These are phyloP conservation scores for Lepetodrilus schrolli DNA, from an alignment of 2,888 invertebrate genomes.

Conservation along the genomic window DNA sequence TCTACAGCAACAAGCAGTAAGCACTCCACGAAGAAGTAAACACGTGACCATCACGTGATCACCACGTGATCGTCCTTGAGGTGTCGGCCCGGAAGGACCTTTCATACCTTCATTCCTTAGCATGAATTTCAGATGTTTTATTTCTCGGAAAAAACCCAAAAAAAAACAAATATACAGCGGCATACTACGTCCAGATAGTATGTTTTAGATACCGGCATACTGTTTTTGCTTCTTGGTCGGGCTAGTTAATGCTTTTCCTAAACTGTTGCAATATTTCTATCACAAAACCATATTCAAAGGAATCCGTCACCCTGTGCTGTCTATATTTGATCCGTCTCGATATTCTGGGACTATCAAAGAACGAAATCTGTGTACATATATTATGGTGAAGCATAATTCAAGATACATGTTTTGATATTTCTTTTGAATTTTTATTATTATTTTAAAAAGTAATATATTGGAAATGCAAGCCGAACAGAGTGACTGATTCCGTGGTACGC, in stretches of 20 bases:
- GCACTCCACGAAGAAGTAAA: conserved; percentile 13
- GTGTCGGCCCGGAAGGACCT: conserved; percentile 29
- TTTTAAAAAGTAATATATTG: background rate
- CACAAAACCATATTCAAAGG: background rate
- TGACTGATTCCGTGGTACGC: background rate
- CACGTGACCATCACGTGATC: conserved; percentile 8
- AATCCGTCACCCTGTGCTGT: conserved; percentile 7
- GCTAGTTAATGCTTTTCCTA: conserved; percentile 19
- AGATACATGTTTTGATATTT: too few relatives aligned
- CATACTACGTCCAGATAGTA: too few relatives aligned
- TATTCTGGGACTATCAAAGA: background rate
- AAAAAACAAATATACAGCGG: too few relatives aligned
- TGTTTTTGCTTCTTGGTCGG: conserved; percentile 20
- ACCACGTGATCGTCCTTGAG: conserved; percentile 22
- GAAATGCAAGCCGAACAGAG: background rate
- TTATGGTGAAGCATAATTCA: conserved; percentile 5
- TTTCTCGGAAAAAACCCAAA: conserved; percentile 1
- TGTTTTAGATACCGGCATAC: too few relatives aligned
- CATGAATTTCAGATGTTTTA: conserved; percentile 22
- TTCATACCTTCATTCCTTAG: background rate
- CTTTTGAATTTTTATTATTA: too few relatives aligned
- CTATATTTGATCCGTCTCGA: too few relatives aligned
- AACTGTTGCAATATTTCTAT: conserved; percentile 16
- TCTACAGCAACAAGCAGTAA: background rate
- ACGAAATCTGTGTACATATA: background rate